Conservation (phyloP, 2,113 vertebrate species). For the Saimiri boliviensis region DNA sequence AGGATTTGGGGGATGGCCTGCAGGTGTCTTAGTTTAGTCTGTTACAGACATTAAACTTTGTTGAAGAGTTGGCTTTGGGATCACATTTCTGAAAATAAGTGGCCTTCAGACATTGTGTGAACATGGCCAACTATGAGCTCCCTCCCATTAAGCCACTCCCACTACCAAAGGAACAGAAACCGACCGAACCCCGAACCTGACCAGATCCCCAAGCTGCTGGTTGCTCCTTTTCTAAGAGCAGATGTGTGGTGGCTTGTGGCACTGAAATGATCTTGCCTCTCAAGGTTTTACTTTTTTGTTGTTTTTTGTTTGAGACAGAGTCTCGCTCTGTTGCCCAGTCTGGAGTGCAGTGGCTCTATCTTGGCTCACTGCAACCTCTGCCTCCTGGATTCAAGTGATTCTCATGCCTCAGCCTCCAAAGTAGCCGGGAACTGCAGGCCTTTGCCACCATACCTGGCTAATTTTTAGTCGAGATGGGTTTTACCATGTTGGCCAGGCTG, state of each 20-base stretch:
- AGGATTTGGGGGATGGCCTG: neutral
- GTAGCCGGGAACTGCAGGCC: too few species aligned
- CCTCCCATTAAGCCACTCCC: neutral
- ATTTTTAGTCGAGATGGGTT: too few species aligned
- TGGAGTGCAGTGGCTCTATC: too few species aligned
- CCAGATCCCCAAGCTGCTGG: neutral
- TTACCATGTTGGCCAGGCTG: too few species aligned
- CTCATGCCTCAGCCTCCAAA: too few species aligned
- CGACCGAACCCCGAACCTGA: neutral
- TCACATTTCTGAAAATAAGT: neutral
- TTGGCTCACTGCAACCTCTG: too few species aligned
- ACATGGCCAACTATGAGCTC: neutral
- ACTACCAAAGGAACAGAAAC: neutral
- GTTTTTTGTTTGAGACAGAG: too few species aligned
- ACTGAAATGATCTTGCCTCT: neutral
- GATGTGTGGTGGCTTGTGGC: neutral
- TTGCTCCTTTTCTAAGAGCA: neutral
- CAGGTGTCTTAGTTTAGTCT: neutral
- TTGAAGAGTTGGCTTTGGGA: neutral
- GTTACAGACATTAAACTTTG: rapidly evolving
- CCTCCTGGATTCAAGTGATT: too few species aligned
- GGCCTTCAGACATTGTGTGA: neutral
- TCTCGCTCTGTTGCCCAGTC: too few species aligned
- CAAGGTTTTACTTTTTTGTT: too few species aligned
- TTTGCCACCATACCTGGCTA: too few species aligned